Conservation (phyloP, 2,113 vertebrate genomes). For the Oncorhynchus nerka region DNA sequence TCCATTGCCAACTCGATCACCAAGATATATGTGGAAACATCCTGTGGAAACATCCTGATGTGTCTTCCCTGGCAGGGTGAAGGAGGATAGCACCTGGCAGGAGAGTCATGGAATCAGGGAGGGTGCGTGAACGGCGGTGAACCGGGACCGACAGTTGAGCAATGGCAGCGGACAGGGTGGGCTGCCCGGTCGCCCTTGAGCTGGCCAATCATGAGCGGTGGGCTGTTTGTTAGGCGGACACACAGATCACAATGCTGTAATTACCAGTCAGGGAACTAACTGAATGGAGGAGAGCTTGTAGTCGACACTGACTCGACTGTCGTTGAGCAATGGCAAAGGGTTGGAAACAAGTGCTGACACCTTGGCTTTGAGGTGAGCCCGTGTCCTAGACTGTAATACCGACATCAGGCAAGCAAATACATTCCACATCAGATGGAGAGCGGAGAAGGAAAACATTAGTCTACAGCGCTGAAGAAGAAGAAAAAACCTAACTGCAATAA, state of each 20-base stretch:
- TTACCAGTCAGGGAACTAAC: slow-evolving; percentile 38
- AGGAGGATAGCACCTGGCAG: not conserved
- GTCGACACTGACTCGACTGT: not conserved
- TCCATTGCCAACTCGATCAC: slow-evolving; percentile 29
- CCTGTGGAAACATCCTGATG: slow-evolving; percentile 2
- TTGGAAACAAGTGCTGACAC: slow-evolving; percentile 32
- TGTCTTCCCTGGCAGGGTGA: not conserved
- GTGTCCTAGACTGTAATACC: not conserved
- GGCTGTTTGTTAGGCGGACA: slow-evolving; percentile 54
- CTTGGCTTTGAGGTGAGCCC: slow-evolving; percentile 42
- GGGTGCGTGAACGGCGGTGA: not conserved
- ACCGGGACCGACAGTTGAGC: slow-evolving; percentile 39
- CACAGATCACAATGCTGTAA: slow-evolving; percentile 49
- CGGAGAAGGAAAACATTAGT: not conserved
- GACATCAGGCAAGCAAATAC: slow-evolving; percentile 18
- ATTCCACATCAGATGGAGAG: slow-evolving; percentile 9
- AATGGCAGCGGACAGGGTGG: not conserved
- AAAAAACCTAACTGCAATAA: not conserved
- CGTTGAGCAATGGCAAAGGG: slow-evolving; percentile 5
- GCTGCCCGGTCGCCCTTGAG: slow-evolving; percentile 37
- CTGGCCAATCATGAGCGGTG: slow-evolving; percentile 16
- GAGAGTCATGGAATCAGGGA: not conserved
- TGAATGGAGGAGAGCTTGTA: slow-evolving; percentile 15
- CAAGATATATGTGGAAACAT: slow-evolving; percentile 6
- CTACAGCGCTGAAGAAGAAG: not conserved